Base-by-base conservation (phyloP, 1,140 invertebrate genomes). In the Drosophila ambigua region DNA sequence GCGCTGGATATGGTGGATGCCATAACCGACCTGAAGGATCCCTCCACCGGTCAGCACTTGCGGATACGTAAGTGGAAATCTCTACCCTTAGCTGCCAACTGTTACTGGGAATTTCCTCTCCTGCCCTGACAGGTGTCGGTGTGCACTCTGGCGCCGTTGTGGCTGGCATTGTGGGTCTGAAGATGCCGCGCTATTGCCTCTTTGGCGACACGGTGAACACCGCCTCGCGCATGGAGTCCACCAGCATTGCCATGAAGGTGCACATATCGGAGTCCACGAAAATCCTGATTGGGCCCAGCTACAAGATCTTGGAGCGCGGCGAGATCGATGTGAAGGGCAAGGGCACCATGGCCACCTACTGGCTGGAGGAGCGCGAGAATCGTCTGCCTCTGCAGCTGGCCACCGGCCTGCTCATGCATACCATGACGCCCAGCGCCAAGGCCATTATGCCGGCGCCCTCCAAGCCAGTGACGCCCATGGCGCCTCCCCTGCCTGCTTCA, bases 1-100 rank as follows among this genome's bases (percentile, higher is more conserved):
- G 98, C 98, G 0, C 92, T 99, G 16, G 98, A 99, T 88, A 98
- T 99, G 98, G 94, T 99, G 0, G 96, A 98, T 69, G 97, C 97
- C 1, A 99, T 98, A 75, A 96, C 95, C 4, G 96, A 97, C 77
- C 93, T 99, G 0, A 97, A 96, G 78, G 97, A 98, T 92, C 97
- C 98, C 23, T 98, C 97, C 5, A 98, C 97, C 80, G 96, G 96
- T 11, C 94, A 96, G 54, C 97, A 97, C 93, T 93, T 99, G 57
- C 94, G 95, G 81, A 98, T 99, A 72, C 93, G 98, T 87, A 51
- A 87, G 83, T 62, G 4, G 0, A 39, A n/a, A 2, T 3, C 5
- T 4, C 6, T n/a, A 0, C 20, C 20, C 11, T 24, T 24, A 24
- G 20, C 20, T 20, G 2, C 1, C 1, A 20, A 20, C 20, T 20